Evolutionary conservation across 2,113 vertebrate species (phyloP), one percentile per base, ranked within the genome.

Genomic region (Ciconia maguari): DNA sequence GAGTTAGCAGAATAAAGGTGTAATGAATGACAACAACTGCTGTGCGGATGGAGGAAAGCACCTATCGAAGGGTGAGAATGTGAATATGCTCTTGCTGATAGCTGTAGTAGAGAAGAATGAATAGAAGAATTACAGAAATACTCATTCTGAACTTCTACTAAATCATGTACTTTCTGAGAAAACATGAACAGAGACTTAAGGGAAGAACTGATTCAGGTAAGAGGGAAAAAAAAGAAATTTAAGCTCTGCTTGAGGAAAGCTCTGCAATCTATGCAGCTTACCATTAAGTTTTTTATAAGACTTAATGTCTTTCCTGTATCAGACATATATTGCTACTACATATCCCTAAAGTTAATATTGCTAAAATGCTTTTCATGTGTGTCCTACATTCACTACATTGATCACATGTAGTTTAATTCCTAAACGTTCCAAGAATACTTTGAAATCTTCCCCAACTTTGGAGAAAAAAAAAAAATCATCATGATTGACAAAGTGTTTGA

Each of bases 401-500:
- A 61, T 21, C 25, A 41, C 20, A 32, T 34, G 16, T 21, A 38
- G 22, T 78, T 89, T 78, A 66, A 75, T 89, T 91, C 55, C 38
- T 91, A 42, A 89, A 78, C 34, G 21, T 66, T 75, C 24, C 44
- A 87, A 46, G 36, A 64, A 44, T 18, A 24, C 29, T 68, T 92
- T 71, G 79, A 88, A 93, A 90, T 90, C 42, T 88, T 94, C 38
- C 8, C 30, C 32, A 80, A 27, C 38, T 95, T 92, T 38, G 42
- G 58, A 78, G 21, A 20, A 25, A 55, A 34, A 46, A 46, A 46
- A 70, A 68, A 29, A 22, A 25, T 58, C 66, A 61, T 46, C 3
- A 1, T 71, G 83, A 97, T 55, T 77, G 80, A 92, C 89, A 83
- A 78, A 87, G 65, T 84, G 36, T 78, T 92, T 90, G 77, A 90